These are phyloP conservation scores for Gibbula magus DNA, from an alignment of 2,888 invertebrate species.

Conservation along the genomic window DNA sequence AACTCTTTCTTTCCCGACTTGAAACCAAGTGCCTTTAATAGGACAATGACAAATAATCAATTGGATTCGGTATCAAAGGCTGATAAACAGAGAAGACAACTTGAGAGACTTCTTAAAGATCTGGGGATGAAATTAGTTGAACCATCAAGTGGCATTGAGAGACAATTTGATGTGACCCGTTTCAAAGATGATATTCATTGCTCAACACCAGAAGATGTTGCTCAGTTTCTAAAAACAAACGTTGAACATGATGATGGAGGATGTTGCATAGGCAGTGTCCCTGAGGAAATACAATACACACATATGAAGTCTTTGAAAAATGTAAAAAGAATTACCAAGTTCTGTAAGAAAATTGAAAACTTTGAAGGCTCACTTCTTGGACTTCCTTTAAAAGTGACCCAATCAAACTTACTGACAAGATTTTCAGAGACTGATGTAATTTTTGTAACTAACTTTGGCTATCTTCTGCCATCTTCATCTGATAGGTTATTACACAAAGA, in stretches of 20 bases:
- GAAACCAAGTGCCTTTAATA: not conserved
- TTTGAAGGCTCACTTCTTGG: not conserved
- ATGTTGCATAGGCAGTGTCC: not conserved
- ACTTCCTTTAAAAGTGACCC: not conserved
- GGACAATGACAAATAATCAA: not conserved
- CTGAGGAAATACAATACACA: not conserved
- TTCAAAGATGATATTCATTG: not conserved
- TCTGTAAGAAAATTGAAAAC: not conserved
- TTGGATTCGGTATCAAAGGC: not conserved
- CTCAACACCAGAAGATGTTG: slow-evolving; percentile 8
- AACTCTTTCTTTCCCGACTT: not conserved
- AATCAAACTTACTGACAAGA: not conserved
- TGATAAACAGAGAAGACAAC: not conserved
- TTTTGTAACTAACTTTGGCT: not conserved
- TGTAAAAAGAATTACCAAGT: not conserved
- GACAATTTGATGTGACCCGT: not conserved
- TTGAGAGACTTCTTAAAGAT: not conserved
- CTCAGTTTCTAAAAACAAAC: slow-evolving; percentile 11
- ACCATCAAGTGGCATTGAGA: not conserved
- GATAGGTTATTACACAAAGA: slow-evolving; percentile 16
- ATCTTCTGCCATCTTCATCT: slow-evolving; percentile 21
- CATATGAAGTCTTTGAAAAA: not conserved
- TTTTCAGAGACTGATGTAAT: not conserved
- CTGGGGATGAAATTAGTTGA: slow-evolving; percentile 20
- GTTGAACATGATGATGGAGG: not conserved